phyloP scores from a whole-genome alignment of 2,888 invertebrate genomes.

The Oscheius onirici region DNA sequence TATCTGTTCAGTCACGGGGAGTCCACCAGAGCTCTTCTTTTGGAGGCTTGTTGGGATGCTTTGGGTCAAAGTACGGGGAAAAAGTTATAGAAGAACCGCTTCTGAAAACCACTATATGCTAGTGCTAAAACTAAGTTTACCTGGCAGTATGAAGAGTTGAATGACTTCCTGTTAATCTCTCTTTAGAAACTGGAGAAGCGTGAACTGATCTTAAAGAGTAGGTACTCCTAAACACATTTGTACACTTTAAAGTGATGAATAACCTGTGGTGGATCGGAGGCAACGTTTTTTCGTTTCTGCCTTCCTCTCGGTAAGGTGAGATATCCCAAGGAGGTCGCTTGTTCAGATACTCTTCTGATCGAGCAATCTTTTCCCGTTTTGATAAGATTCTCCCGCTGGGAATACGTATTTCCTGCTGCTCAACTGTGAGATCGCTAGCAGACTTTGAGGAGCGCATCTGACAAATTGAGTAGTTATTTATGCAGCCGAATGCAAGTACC shows the following conservation, averaged over 20 bases:
- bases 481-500: conserved; percentile 25
- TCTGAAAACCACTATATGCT: conserved; percentile 20
- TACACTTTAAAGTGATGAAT: not conserved
- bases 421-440: conserved; percentile 17
- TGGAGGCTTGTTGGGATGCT: conserved; percentile 49
- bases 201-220: conserved; percentile 8
- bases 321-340: conserved; percentile 17
- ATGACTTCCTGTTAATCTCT: conserved; percentile 10
- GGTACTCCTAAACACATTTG: not conserved
- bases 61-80: conserved; percentile 50
- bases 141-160: not conserved
- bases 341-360: conserved; percentile 1
- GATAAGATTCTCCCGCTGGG: not conserved
- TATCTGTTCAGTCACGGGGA: conserved; percentile 15
- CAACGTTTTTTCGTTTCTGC: not conserved
- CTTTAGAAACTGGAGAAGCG: conserved; percentile 11
- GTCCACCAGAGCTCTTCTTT: conserved; percentile 58
- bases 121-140: not conserved
- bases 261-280: conserved; percentile 20
- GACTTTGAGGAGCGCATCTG: conserved; percentile 35
- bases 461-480: conserved; percentile 14
- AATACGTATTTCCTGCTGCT: conserved; percentile 11
- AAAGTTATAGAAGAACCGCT: conserved; percentile 41
- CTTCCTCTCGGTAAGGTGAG: conserved; percentile 20
- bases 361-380: conserved; percentile 3